A percentile compares a stretch with the other conserved stretches of the same genome.
Evolutionary conservation across 2,113 vertebrate species (phyloP).

Genomic region (Mobula birostris): DNA sequence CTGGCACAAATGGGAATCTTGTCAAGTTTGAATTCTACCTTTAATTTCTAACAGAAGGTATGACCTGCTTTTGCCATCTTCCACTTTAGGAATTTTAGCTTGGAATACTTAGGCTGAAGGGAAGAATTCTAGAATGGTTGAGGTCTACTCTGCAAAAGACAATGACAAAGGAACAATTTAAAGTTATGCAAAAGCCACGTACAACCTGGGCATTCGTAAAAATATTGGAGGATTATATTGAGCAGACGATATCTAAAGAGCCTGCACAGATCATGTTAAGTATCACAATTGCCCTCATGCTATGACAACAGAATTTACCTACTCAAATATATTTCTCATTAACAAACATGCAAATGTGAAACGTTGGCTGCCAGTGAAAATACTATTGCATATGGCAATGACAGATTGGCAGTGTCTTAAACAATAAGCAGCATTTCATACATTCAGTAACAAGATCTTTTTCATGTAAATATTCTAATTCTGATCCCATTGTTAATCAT

Average conservation of each 20-base stretch:
- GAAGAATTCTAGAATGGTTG: background rate
- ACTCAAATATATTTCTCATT: background rate
- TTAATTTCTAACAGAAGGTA: background rate
- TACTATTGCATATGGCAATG: background rate
- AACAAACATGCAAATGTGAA: background rate
- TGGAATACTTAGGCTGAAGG: background rate
- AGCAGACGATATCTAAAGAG: too few relatives aligned
- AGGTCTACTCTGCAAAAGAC: background rate
- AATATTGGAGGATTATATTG: background rate
- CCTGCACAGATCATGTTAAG: background rate
- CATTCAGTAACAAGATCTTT: background rate
- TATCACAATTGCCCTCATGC: background rate
- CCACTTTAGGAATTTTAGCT: background rate
- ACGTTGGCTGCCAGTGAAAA: background rate
- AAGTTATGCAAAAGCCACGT: too few relatives aligned
- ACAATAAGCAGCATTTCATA: background rate
- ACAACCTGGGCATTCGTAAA: background rate
- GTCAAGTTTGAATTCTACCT: background rate
- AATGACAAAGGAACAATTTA: background rate
- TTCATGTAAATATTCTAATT: background rate
- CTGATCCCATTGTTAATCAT: slow-evolving; percentile 15
- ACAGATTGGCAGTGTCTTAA: background rate
- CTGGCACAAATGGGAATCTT: too few relatives aligned
- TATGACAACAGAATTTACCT: background rate
- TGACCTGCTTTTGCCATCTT: background rate